Evolutionary conservation across 2,113 vertebrate genomes (phyloP).

Genomic region (Benitochromis conjunctus): DNA sequence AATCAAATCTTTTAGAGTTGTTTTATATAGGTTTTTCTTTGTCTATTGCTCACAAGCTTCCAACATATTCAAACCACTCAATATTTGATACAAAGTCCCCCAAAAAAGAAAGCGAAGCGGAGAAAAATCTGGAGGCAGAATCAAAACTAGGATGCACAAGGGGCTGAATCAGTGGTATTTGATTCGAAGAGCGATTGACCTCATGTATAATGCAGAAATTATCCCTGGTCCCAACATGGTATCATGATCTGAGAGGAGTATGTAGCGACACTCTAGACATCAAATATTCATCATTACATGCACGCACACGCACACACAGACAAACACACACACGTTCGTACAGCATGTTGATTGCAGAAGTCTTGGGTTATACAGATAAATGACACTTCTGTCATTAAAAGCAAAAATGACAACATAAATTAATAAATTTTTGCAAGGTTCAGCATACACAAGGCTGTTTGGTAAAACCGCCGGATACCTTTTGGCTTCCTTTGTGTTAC

Average conservation of each 20-base stretch:
- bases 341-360: not conserved
- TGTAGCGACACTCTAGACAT: conserved; percentile 38
- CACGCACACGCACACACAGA: not conserved
- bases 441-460: not conserved
- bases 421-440: not conserved
- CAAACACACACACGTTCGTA: not conserved
- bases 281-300: conserved; percentile 50
- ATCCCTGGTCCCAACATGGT: conserved; percentile 53
- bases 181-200: conserved; percentile 41
- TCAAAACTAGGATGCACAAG: not conserved
- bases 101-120: not conserved
- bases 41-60: not conserved
- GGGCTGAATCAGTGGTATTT: conserved; percentile 10
- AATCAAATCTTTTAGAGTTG: not conserved
- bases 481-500: not conserved
- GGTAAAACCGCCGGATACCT: not conserved
- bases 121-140: not conserved
- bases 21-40: not conserved
- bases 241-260: conserved; percentile 55
- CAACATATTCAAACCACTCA: not conserved
- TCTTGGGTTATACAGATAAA: not conserved
- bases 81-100: not conserved
- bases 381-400: not conserved
- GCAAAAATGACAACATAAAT: not conserved
- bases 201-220: conserved; percentile 56